Evolutionary conservation across 2,113 vertebrate genomes (phyloP).

Genomic region (Engystomops pustulosus): DNA sequence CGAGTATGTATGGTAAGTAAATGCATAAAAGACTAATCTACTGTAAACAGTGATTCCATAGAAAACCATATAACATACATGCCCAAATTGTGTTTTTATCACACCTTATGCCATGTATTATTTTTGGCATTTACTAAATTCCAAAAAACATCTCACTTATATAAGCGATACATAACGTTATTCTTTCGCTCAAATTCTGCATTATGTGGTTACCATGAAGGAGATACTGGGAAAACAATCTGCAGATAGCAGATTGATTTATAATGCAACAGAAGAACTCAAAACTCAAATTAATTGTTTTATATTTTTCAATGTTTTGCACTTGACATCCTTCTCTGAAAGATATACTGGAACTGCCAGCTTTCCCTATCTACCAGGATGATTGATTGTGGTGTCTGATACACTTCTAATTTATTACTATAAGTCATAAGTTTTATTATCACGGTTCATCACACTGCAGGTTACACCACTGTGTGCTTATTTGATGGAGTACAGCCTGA

Average conservation of each 20-base stretch:
- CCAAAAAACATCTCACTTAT: neutral
- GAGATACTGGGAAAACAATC: neutral
- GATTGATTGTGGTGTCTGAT: neutral
- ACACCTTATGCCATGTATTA: neutral
- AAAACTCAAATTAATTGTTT: constrained; percentile 1
- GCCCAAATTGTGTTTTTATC: neutral
- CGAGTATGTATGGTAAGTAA: too few species aligned
- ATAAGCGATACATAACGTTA: neutral
- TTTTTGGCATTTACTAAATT: neutral
- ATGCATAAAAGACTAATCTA: too few species aligned
- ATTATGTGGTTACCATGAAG: neutral
- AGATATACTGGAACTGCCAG: constrained; percentile 10
- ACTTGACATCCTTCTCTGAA: neutral
- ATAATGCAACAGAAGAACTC: neutral
- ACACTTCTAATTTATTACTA: constrained; percentile 14
- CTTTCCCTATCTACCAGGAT: neutral
- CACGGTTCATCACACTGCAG: neutral
- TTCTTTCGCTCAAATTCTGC: neutral
- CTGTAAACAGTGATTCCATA: neutral
- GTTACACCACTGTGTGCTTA: neutral
- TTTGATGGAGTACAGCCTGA: neutral
- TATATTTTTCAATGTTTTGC: constrained; percentile 15
- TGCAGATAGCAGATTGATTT: neutral
- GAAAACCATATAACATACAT: neutral
- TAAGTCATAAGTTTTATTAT: neutral